These are phyloP conservation scores for Aurelia sp. DNA, from an alignment of 30 jellyfish, hydroid and myxozoan genomes.

Conservation along the genomic window DNA sequence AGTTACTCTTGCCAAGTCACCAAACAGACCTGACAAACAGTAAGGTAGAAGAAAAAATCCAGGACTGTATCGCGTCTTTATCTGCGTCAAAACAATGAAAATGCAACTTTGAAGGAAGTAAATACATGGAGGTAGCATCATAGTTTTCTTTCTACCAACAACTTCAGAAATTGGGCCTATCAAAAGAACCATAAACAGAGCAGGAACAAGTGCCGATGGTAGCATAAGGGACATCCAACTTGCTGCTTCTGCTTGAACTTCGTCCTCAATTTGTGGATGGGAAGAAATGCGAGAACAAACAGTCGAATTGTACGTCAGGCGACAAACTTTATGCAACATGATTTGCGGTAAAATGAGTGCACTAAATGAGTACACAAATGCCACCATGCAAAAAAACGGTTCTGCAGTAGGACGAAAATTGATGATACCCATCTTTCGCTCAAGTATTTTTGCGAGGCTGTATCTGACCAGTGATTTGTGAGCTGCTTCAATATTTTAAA, in stretches of 20 bases:
- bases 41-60: no score
- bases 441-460: no score
- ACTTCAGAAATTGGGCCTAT: slow-evolving; percentile 27
- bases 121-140: slow-evolving; percentile 10
- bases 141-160: slow-evolving; percentile 17
- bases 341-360: slow-evolving; percentile 11
- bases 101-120: slow-evolving; percentile 1
- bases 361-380: neutral
- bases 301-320: slow-evolving; percentile 3
- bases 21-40: no score
- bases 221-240: neutral
- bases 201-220: slow-evolving; percentile 1
- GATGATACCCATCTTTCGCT: no score
- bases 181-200: slow-evolving; percentile 5
- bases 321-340: slow-evolving; percentile 8
- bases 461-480: no score
- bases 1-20: no score
- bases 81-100: neutral
- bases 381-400: slow-evolving; percentile 1
- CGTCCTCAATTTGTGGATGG: neutral
- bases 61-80: no score
- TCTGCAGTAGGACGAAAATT: slow-evolving; percentile 22
- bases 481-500: no score
- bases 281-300: slow-evolving; percentile 12
- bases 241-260: slow-evolving; percentile 18